Evolutionary conservation across 2,113 vertebrate genomes (phyloP).

Genomic region (Enhydra lutris): DNA sequence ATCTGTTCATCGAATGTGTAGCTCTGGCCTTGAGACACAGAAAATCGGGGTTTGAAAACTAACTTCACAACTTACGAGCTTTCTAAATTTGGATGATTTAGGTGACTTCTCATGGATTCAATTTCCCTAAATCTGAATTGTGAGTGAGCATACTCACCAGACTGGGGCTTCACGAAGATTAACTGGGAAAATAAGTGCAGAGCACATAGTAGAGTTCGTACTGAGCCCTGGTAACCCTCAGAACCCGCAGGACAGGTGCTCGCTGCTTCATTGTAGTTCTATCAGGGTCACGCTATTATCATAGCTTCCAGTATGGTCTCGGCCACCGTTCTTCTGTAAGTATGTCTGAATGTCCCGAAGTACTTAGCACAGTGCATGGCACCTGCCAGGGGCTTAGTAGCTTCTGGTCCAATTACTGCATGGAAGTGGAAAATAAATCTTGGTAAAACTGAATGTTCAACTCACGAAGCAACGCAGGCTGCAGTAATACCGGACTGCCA

Average conservation of each 20-base stretch:
- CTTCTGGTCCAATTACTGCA: neutral
- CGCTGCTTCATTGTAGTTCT: fast-evolving
- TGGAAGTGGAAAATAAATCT: neutral
- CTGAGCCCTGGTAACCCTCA: fast-evolving
- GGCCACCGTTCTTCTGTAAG: neutral
- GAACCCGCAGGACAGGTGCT: fast-evolving
- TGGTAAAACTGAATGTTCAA: neutral
- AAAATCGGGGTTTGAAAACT: neutral
- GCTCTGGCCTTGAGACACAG: neutral
- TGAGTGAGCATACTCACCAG: neutral
- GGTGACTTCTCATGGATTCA: neutral
- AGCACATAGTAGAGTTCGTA: too few relatives aligned
- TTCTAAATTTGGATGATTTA: neutral
- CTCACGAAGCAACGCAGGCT: neutral
- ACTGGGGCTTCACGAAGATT: neutral
- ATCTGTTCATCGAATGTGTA: neutral
- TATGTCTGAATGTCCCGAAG: too few relatives aligned
- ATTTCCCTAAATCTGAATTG: neutral
- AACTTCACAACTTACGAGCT: neutral
- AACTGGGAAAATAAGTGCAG: fast-evolving
- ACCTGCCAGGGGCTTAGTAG: neutral
- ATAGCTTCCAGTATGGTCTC: neutral
- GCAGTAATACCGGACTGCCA: neutral
- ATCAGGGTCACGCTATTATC: neutral
- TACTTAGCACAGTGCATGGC: neutral